phyloP scores from a whole-genome alignment of 37 sponge, comb jelly and placozoan genomes.

The Tethya wilhelma region DNA sequence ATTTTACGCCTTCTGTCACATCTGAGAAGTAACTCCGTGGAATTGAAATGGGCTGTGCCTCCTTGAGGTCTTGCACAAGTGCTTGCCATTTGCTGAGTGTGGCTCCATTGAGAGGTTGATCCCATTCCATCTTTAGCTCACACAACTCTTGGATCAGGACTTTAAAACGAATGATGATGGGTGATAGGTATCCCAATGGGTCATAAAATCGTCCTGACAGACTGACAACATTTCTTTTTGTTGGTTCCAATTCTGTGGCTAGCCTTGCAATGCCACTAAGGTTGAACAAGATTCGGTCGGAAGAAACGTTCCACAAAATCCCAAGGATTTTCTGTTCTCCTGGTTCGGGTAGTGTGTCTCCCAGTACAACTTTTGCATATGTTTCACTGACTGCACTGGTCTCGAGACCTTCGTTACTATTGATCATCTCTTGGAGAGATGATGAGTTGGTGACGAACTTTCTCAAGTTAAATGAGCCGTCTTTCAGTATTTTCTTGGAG shows the following conservation, averaged over 20 bases:
- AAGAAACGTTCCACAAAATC: conserved; percentile 4
- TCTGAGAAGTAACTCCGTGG: conserved; percentile 22
- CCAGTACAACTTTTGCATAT: conserved; percentile 8
- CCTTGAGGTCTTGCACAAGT: conserved; percentile 1
- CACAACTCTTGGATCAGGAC: conserved; percentile 33
- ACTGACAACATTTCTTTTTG: conserved; percentile 27
- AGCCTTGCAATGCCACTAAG: not conserved
- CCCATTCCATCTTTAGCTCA: not conserved
- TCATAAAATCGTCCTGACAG: conserved; percentile 20
- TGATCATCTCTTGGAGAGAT: conserved; percentile 10
- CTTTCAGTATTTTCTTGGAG: conserved; percentile 23
- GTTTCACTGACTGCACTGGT: not conserved
- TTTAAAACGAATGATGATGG: no score
- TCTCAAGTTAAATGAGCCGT: conserved; percentile 52
- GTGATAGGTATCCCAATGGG: not conserved
- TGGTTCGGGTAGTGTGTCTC: not conserved
- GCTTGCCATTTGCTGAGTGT: not conserved
- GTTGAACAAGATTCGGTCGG: not conserved
- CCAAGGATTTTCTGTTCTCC: conserved; percentile 17
- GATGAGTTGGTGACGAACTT: conserved; percentile 37
- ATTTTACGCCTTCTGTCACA: not conserved
- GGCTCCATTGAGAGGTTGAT: conserved; percentile 7
- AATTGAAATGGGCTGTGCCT: not conserved
- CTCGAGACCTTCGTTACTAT: not conserved
- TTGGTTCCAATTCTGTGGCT: conserved; percentile 12